Evolutionary conservation across 53 echinoderm and acorn worm species (phyloP), one percentile per base, ranked within the genome.

Genomic region (Holothuria leucospilota): DNA sequence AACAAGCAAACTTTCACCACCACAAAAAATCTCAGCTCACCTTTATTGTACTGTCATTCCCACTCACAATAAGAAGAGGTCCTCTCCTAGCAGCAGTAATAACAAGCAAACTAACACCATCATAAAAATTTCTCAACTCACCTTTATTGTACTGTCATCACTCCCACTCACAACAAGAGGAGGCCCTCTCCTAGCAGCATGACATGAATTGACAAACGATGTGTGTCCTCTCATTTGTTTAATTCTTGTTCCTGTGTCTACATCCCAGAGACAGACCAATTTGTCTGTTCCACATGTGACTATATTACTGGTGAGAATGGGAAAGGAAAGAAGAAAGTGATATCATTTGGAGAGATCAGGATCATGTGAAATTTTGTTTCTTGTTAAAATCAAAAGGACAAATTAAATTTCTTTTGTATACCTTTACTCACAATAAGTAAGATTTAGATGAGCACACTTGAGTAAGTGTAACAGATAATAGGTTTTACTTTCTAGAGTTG

Each of bases 141-240:
- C 99, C 91, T 95, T 95, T 38, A 99, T 99, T 7, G 95, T 99
- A 18, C 99, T 95, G 63, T 99, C 99, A 81, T 99, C 99, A n/a
- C 90, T 91, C 6, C 95, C 99, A 74, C 95, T 95, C 64, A 95
- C 91, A 20, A 99, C 86, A 64, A 99, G 65, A 20, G 95, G 92
- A 29, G 95, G 95, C 26, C 99, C 99, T 86, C 99, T 78, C 70
- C 99, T 90, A 38, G 99, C 93, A 21, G 95, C 89, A 74, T 87
- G 89, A 23, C 95, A 95, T 6, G 99, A 92, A 77, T 99, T 99
- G 82, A 99, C 99, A 41, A 95, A 93, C 2, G 99, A 90, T 24
- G 93, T 94, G 84, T 99, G 99, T 23, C 99, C 99, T 59, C 88
- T 90, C 94, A 99, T 93, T 89, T 92, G 95, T 92, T 99, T 99